Percentiles rank a stretch among this genome's conserved stretches.
These are phyloP conservation scores for Oncorhynchus mykiss DNA, from an alignment of 2,113 vertebrate genomes.

Conservation along the genomic window DNA sequence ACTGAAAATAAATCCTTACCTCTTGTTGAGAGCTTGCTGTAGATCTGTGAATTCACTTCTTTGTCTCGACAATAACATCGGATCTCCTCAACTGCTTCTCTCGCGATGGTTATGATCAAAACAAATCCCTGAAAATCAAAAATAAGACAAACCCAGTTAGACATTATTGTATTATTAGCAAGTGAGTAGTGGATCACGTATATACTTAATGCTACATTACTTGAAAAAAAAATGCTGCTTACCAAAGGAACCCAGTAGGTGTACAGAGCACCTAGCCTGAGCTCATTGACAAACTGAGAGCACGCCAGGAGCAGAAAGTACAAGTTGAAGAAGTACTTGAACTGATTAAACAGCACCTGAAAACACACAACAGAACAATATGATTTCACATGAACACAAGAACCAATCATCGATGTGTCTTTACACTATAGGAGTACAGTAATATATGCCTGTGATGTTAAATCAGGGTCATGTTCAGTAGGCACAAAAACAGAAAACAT, in stretches of 20 bases:
- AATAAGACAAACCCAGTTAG: slow-evolving; percentile 1
- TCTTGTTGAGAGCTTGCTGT: slow-evolving; percentile 94
- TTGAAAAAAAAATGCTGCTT: slow-evolving; percentile 50
- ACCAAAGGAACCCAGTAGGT: slow-evolving; percentile 99
- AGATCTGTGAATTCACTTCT: slow-evolving; percentile 98
- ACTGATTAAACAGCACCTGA: slow-evolving; percentile 95
- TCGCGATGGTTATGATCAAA: slow-evolving; percentile 86
- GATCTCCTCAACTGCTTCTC: slow-evolving; percentile 93
- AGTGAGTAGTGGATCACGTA: not conserved
- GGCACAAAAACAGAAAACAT: too few relatives aligned
- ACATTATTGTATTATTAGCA: not conserved
- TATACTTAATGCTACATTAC: not conserved
- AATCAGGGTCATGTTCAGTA: not conserved
- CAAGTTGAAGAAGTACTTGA: slow-evolving; percentile 98
- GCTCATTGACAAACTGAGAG: slow-evolving; percentile 94
- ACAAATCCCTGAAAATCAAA: slow-evolving; percentile 84
- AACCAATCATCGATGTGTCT: slow-evolving; percentile 4
- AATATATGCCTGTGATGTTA: not conserved
- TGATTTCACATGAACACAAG: not conserved
- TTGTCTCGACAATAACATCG: slow-evolving; percentile 93
- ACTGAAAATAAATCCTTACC: slow-evolving; percentile 68
- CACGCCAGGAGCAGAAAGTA: slow-evolving; percentile 96
- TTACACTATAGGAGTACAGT: not conserved
- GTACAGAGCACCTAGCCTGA: slow-evolving; percentile 90
- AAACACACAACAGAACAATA: slow-evolving; percentile 34